phyloP scores from a whole-genome alignment of 2,888 invertebrate genomes.

The Prosopocoilus inquinatus region DNA sequence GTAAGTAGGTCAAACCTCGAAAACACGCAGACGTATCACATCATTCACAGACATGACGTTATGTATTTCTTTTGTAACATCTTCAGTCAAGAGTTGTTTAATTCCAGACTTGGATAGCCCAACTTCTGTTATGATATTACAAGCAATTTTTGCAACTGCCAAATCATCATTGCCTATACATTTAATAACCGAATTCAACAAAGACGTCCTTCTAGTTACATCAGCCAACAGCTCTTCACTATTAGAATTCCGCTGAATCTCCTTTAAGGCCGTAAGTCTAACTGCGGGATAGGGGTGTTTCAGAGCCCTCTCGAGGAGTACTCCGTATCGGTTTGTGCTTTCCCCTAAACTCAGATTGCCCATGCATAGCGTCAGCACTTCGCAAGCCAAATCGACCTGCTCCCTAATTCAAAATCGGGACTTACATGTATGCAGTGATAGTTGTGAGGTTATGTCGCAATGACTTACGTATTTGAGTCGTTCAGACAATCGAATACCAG shows the following conservation, averaged over 20 bases:
- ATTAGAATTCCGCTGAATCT: constrained; percentile 51
- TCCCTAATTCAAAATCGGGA: constrained; percentile 50
- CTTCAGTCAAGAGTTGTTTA: constrained; percentile 54
- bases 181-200: constrained; percentile 58
- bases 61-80: constrained; percentile 57
- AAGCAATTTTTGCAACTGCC: constrained; percentile 60
- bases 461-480: constrained; percentile 51
- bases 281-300: constrained; percentile 63
- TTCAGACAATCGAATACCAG: constrained; percentile 66
- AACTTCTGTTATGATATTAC: constrained; percentile 55
- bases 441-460: constrained; percentile 9
- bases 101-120: constrained; percentile 51
- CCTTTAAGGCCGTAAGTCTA: constrained; percentile 62
- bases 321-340: constrained; percentile 59
- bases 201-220: constrained; percentile 36
- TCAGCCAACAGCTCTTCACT: constrained; percentile 37
- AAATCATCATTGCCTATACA: constrained; percentile 61
- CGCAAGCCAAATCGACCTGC: constrained; percentile 62
- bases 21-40: constrained; percentile 64
- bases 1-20: constrained; percentile 36
- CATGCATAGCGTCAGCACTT: constrained; percentile 64
- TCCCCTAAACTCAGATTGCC: constrained; percentile 62
- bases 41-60: constrained; percentile 59
- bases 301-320: constrained; percentile 61
- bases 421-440: constrained; percentile 18